Base-by-base conservation (phyloP, 2,113 vertebrate species). In the Boleophthalmus pectinirostris region DNA sequence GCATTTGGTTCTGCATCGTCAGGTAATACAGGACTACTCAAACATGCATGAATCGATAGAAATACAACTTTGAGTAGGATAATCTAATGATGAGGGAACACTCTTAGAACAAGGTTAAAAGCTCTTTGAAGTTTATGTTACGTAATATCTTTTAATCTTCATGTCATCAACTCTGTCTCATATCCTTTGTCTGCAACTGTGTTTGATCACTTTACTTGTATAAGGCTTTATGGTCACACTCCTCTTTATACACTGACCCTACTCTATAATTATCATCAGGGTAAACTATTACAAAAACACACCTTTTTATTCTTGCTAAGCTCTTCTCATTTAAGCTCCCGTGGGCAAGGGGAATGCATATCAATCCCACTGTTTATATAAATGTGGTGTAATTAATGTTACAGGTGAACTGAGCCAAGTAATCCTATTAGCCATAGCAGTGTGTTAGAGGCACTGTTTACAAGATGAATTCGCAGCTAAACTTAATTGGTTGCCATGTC, bases 351-450 rank as follows among this genome's bases (percentile, higher is more conserved):
- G 13, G 24, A 13, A 66, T 53, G 25, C 24, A 60, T 57, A 72
- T 69, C 77, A 46, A 35, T 73, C 11, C 69, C 71, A 13, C 35
- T 47, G 65, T 56, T 79, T 58, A 65, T 53, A 65, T 73, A 69
- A 54, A 80, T 65, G 65, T 23, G 18, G 24, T 33, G 70, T 69
- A 68, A 70, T 33, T 67, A 61, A 66, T 83, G 54, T 51, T 63
- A 11, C 68, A 73, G 63, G 68, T 79, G 54, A 66, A 66, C 53
- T 54, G 45, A 56, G 69, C 72, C 56, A 78, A 69, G 64, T 66
- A 75, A 78, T 84, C 79, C 49, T 78, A 71, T 86, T 81, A 79
- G 68, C 49, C 69, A 45, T 73, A 77, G 75, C 78, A 77, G 72
- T 75, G 56, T 51, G 77, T 66, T 67, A 61, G 71, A 46, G 38